These are phyloP conservation scores for Chroicocephalus ridibundus DNA, from an alignment of 2,113 vertebrate genomes.

Conservation along the genomic window DNA sequence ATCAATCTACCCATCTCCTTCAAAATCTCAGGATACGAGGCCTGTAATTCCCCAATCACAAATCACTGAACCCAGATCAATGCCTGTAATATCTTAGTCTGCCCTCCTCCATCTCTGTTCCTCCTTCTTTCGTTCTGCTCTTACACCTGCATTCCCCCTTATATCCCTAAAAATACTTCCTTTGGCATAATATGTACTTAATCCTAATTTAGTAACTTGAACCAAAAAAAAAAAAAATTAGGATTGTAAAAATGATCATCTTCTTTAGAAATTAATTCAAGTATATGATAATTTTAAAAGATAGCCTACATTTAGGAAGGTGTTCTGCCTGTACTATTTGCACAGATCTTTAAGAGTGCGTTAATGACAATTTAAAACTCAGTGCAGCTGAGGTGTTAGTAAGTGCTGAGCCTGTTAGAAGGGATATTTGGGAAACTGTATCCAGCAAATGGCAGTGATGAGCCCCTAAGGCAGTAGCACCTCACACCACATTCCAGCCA, in stretches of 20 bases:
- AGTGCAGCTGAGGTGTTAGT: neutral
- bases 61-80: neutral
- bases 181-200: neutral
- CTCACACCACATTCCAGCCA: neutral
- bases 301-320: neutral
- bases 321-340: neutral
- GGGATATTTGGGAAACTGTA: neutral
- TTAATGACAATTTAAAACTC: neutral
- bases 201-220: neutral
- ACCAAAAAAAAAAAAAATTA: neutral
- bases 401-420: neutral
- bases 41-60: neutral
- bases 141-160: neutral
- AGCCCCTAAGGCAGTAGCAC: neutral
- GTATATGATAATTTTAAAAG: neutral
- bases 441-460: neutral
- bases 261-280: neutral
- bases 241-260: neutral
- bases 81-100: neutral
- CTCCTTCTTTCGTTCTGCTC: neutral
- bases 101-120: neutral
- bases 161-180: neutral
- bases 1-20: neutral
- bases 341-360: neutral
- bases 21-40: neutral